Conservation (phyloP, 2,888 invertebrate genomes). For the Druceiella hillmani region DNA sequence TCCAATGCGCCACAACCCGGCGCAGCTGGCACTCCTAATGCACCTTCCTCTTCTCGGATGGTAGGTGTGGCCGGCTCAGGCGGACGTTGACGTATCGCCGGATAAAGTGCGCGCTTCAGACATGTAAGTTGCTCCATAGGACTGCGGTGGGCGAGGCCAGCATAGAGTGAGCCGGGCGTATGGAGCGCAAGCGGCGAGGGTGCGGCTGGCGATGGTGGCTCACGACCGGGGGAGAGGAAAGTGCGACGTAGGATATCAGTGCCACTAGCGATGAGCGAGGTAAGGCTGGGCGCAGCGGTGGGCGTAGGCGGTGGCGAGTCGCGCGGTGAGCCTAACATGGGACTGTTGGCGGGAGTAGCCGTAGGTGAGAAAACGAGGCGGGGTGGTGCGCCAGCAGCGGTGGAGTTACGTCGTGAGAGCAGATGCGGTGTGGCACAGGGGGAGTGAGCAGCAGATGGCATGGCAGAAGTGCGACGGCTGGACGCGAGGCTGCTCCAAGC, state of each 20-base stretch:
- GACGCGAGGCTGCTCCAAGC: conserved; percentile 62
- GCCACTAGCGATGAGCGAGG: conserved; percentile 49
- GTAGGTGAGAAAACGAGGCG: conserved; percentile 70
- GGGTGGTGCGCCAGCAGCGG: conserved; percentile 68
- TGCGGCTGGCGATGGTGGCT: conserved; percentile 54
- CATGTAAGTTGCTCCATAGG: conserved; percentile 78
- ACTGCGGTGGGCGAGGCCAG: conserved; percentile 61
- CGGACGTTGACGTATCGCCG: conserved; percentile 28
- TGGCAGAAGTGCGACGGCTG: conserved; percentile 50
- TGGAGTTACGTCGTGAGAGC: conserved; percentile 72
- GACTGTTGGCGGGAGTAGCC: conserved; percentile 85
- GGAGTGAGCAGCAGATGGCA: conserved; percentile 35
- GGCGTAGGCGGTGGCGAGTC: conserved; percentile 54
- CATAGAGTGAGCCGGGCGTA: conserved; percentile 53
- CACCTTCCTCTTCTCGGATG: conserved; percentile 30
- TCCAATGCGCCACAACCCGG: conserved; percentile 55
- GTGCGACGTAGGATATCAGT: conserved; percentile 44
- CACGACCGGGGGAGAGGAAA: conserved; percentile 49
- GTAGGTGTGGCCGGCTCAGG: conserved; percentile 37
- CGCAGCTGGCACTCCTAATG: conserved; percentile 55
- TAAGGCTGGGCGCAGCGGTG: conserved; percentile 45
- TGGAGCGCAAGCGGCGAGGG: conserved; percentile 59
- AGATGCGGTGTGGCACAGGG: conserved; percentile 37
- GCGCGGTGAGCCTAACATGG: conserved; percentile 54
- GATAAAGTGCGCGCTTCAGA: conserved; percentile 48